Percentiles rank a stretch among this genome's conserved stretches.
phyloP scores from a whole-genome alignment of 2,797 vertebrate genomes.

The Pagetopsis macropterus region DNA sequence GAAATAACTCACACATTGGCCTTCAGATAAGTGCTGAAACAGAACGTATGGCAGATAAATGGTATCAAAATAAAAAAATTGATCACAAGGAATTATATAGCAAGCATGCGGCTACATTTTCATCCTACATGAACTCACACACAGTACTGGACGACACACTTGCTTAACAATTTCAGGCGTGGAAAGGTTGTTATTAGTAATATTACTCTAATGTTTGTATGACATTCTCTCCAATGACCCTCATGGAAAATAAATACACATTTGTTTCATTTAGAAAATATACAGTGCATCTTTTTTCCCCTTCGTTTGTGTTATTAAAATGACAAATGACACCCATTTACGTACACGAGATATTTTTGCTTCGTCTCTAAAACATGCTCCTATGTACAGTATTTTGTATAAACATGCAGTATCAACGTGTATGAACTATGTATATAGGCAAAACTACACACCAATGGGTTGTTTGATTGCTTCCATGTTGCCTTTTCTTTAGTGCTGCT shows the following conservation, averaged over 20 bases:
- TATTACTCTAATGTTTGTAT: constrained; percentile 78
- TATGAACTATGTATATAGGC: constrained; percentile 86
- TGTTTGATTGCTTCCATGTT: constrained; percentile 83
- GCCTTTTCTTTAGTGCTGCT: constrained; percentile 82
- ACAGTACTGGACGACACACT: constrained; percentile 84
- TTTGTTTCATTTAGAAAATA: constrained; percentile 88
- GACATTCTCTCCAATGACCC: constrained; percentile 84
- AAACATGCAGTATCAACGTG: constrained; percentile 90
- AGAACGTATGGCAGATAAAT: constrained; percentile 57
- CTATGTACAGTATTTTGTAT: constrained; percentile 88
- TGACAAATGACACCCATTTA: constrained; percentile 87
- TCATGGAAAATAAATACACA: constrained; percentile 86
- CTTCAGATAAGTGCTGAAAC: constrained; percentile 62
- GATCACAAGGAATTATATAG: constrained; percentile 78
- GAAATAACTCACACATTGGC: constrained; percentile 61
- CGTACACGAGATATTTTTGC: constrained; percentile 85
- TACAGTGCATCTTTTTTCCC: constrained; percentile 83
- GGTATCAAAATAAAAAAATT: constrained; percentile 38
- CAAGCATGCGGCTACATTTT: constrained; percentile 87
- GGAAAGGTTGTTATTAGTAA: constrained; percentile 80
- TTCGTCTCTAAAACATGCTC: constrained; percentile 89
- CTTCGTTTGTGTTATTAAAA: constrained; percentile 84
- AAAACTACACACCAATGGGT: constrained; percentile 84
- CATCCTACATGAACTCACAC: constrained; percentile 85
- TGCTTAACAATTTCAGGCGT: constrained; percentile 82